Evolutionary conservation across 2,113 vertebrate genomes (phyloP).

Genomic region (Sinocyclocheilus grahami): DNA sequence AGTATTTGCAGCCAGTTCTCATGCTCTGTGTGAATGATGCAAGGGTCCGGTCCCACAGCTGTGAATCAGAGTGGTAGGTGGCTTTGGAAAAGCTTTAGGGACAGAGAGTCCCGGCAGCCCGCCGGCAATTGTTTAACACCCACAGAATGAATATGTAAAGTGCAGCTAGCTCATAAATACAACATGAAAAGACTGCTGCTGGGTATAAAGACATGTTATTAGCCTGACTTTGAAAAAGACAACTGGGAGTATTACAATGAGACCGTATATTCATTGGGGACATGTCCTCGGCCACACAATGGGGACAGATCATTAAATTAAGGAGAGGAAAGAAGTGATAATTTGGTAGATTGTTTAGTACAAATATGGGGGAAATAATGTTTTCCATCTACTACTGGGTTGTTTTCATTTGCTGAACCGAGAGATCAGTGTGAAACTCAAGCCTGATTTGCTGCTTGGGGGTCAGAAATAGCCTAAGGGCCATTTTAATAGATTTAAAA

Average conservation of each 20-base stretch:
- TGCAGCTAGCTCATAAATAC: constrained; percentile 73
- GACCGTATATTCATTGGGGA: constrained; percentile 57
- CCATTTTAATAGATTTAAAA: neutral
- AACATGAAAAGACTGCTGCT: constrained; percentile 73
- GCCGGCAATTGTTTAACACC: constrained; percentile 70
- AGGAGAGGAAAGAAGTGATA: constrained; percentile 56
- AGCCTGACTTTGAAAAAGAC: constrained; percentile 63
- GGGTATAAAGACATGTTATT: constrained; percentile 67
- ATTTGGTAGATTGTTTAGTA: constrained; percentile 57
- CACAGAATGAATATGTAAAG: constrained; percentile 80
- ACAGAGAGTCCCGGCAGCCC: constrained; percentile 57
- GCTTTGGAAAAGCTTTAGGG: constrained; percentile 52
- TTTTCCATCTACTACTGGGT: constrained; percentile 27
- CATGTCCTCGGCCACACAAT: constrained; percentile 54
- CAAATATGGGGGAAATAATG: constrained; percentile 48
- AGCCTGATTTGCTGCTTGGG: constrained; percentile 21
- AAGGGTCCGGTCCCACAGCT: too few relatives aligned
- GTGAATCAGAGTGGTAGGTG: constrained; percentile 43
- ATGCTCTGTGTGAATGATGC: too few relatives aligned
- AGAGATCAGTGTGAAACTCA: constrained; percentile 39
- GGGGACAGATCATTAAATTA: constrained; percentile 60
- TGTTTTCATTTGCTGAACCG: constrained; percentile 28
- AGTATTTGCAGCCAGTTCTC: too few relatives aligned
- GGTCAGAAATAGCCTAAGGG: neutral
- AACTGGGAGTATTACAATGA: constrained; percentile 64